Evolutionary conservation across 2,797 vertebrate species (phyloP).

Genomic region (Alexandromys oeconomus): DNA sequence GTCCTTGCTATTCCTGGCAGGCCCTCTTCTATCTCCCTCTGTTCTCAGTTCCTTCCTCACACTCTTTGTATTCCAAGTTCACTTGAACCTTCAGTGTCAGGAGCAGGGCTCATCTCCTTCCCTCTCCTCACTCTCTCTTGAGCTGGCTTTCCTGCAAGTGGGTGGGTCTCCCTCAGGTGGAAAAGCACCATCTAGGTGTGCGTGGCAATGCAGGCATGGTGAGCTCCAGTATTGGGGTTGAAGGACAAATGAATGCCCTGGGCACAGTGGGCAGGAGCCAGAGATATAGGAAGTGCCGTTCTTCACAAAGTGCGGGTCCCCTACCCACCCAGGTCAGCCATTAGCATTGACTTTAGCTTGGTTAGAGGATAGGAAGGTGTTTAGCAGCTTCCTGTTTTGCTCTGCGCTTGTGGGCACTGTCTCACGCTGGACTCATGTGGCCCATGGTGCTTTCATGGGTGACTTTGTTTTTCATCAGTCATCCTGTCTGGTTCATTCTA

Average conservation of each 20-base stretch:
- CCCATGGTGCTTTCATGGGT: not conserved
- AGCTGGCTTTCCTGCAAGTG: not conserved
- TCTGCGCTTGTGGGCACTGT: too few relatives aligned
- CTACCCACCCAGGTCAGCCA: rapidly evolving
- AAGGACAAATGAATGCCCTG: not conserved
- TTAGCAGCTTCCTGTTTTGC: not conserved
- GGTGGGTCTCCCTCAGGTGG: not conserved
- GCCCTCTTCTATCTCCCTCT: not conserved
- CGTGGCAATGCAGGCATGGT: not conserved
- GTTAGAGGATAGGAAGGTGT: not conserved
- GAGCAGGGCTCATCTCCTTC: too few relatives aligned
- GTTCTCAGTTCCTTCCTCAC: not conserved
- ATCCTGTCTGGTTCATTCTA: not conserved
- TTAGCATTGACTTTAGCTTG: not conserved
- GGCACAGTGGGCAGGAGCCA: not conserved
- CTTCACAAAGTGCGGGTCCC: not conserved
- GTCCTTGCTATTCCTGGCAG: too few relatives aligned
- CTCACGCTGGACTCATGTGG: not conserved
- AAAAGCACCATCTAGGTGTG: not conserved
- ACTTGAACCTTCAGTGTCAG: not conserved
- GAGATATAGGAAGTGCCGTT: not conserved
- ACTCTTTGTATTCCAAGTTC: not conserved
- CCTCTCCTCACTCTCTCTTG: not conserved
- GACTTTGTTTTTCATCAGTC: not conserved
- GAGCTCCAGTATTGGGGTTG: not conserved